Evolutionary conservation across 2,888 invertebrate species (phyloP).

Genomic region (Eupithecia centaureata): DNA sequence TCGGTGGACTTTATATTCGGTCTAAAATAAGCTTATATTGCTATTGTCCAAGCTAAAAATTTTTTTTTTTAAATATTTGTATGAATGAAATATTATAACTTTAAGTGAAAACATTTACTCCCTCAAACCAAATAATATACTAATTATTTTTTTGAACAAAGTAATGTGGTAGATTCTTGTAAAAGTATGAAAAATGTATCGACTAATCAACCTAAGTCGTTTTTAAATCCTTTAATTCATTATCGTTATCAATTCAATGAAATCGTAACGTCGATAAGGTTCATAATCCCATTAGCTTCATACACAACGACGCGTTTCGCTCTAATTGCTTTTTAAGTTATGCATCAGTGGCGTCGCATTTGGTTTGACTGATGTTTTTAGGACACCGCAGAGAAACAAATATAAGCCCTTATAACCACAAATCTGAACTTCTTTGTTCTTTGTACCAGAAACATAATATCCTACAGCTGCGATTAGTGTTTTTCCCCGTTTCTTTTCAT

Average conservation of each 20-base stretch:
- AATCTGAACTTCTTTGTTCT: no score
- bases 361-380: slow-evolving; percentile 19
- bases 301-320: slow-evolving; percentile 16
- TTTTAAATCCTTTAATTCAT: not conserved
- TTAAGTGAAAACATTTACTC: not conserved
- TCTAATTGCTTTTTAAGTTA: slow-evolving; percentile 29
- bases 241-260: slow-evolving; percentile 15
- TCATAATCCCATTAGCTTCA: slow-evolving; percentile 18
- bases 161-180: not conserved
- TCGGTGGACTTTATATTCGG: no score
- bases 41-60: no score
- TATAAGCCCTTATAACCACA: no score
- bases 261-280: slow-evolving; percentile 16
- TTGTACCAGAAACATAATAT: not conserved
- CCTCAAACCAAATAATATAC: not conserved
- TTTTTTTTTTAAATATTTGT: no score
- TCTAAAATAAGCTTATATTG: no score
- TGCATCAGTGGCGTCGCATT: slow-evolving; percentile 27
- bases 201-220: not conserved
- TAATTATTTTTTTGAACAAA: no score
- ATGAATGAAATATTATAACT: no score
- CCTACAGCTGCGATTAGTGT: not conserved
- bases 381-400: not conserved
- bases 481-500: not conserved
- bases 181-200: not conserved